Base-by-base conservation (phyloP, 2,888 invertebrate species). In the Leucozona laternaria region DNA sequence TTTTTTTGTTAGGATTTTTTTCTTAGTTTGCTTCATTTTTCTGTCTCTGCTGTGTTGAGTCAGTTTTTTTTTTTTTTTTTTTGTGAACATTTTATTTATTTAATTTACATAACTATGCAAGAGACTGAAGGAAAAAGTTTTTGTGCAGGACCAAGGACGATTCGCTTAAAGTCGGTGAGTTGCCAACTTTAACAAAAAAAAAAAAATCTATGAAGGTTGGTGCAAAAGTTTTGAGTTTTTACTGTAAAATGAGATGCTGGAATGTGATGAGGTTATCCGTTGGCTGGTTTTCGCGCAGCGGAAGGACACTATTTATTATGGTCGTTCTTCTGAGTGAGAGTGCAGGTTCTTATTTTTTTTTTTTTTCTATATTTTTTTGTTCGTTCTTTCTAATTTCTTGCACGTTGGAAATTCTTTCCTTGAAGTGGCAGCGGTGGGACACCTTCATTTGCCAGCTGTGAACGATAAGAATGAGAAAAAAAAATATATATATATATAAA, bases 351-450 rank as follows among this genome's bases (percentile, higher is more conserved):
- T 45, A n/a, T 64, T 15, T 43, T 20, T 55, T 55, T 43, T 53
- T 8, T 50, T 57, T 57, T 68, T 22, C 6, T 31, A 31, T 31
- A 31, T 7, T 60, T 62, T 57, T 57, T 55, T 53, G 6, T 15
- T 53, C n/a, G 25, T 53, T 28, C 17, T 60, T 78, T 88, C 88
- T 90, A 91, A 88, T 90, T 90, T 89, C 89, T 90, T 85, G 90
- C 88, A 83, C 90, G 89, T 88, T 90, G 91, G 79, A 90, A 90
- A 88, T 90, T 90, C 88, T 91, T 90, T 70, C 90, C 89, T 79
- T 90, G 91, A 57, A 90, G 88, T 50, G 91, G 90, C 79, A 90
- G 72, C 68, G 90, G 90, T 72, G 90, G 91, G 60, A 90, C 90
- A 84, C 90, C 90, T 88, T 90, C 90, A 79, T 90, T 89, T 83